These are phyloP conservation scores for Pachyuromys duprasi DNA, from an alignment of 2,797 vertebrate genomes.

Conservation along the genomic window DNA sequence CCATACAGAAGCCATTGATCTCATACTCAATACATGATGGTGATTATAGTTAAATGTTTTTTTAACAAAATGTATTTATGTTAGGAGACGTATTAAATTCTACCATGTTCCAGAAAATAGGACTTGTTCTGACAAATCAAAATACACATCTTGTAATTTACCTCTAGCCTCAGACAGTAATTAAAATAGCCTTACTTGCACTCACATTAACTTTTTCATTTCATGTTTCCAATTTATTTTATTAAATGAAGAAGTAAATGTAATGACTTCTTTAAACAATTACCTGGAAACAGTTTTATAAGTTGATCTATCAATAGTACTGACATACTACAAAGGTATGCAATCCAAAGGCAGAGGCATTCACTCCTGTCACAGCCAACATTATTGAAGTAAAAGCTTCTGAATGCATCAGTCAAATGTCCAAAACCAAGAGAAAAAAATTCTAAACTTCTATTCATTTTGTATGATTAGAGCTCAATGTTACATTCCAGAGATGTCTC, in stretches of 20 bases:
- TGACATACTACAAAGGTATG: background rate
- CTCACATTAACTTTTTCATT: background rate
- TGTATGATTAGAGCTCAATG: background rate
- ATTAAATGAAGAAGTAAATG: background rate
- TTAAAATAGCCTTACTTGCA: background rate
- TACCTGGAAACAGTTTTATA: background rate
- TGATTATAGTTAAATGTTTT: background rate
- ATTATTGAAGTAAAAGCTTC: background rate
- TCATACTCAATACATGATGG: background rate
- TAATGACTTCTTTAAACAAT: background rate
- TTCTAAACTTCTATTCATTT: background rate
- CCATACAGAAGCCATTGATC: background rate
- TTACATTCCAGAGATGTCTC: background rate
- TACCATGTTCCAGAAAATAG: background rate
- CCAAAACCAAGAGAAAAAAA: background rate
- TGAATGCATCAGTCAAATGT: background rate
- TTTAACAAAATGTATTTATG: background rate
- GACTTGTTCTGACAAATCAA: background rate
- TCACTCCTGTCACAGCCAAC: background rate
- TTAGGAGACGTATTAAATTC: background rate
- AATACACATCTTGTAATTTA: background rate
- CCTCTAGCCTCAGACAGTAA: background rate
- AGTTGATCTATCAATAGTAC: background rate
- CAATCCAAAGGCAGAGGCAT: background rate
- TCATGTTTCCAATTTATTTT: background rate